Conservation (phyloP, 2,113 vertebrate species). For the Cyrtonyx montezumae region DNA sequence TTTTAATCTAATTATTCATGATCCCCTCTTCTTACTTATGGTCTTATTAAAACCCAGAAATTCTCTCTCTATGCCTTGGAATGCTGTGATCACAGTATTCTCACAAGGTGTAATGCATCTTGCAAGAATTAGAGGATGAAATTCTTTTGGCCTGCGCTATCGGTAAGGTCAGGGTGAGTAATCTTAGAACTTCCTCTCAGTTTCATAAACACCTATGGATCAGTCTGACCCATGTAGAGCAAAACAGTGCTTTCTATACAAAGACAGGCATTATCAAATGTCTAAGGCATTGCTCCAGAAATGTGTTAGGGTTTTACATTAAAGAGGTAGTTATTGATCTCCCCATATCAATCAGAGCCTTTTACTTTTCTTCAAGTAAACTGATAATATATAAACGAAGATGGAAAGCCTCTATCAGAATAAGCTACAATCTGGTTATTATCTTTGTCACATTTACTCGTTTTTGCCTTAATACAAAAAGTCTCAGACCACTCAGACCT, state of each 20-base stretch:
- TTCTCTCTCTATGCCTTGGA: not conserved
- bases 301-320: not conserved
- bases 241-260: not conserved
- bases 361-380: not conserved
- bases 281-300: not conserved
- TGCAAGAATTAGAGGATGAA: not conserved
- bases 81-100: not conserved
- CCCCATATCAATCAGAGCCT: not conserved
- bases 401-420: not conserved
- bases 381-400: not conserved
- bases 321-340: not conserved
- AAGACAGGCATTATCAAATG: not conserved
- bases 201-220: not conserved
- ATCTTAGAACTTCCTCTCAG: not conserved
- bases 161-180: not conserved
- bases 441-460: not conserved
- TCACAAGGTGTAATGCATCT: not conserved
- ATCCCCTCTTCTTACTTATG: not conserved
- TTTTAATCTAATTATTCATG: not conserved
- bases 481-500: not conserved
- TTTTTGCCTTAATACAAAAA: not conserved
- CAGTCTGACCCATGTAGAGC: not conserved
- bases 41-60: not conserved
- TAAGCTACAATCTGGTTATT: accelerated
- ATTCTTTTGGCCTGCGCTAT: not conserved